Conservation (phyloP, 2,888 invertebrate species). For the Creontiades dilutus region DNA sequence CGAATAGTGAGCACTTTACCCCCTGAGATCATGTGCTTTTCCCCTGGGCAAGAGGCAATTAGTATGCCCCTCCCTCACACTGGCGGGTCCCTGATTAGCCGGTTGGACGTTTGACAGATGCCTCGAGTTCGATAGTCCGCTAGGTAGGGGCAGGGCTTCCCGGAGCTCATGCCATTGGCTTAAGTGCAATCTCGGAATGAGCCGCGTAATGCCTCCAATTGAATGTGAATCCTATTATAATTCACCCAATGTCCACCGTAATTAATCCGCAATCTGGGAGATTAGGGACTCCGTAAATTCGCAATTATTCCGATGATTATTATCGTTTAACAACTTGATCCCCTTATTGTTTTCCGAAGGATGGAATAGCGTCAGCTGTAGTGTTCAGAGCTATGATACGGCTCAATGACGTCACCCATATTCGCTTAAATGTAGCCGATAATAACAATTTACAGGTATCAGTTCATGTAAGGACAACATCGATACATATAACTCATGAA, state of each 20-base stretch:
- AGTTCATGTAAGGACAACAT: neutral
- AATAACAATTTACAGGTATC: neutral
- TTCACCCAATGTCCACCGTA: constrained; percentile 47
- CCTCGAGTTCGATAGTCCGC: constrained; percentile 48
- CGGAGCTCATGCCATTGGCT: constrained; percentile 47
- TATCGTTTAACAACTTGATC: neutral
- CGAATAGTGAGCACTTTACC: neutral
- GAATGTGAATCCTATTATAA: constrained; percentile 57
- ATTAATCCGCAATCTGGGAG: constrained; percentile 39
- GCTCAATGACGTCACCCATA: neutral
- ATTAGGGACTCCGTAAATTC: constrained; percentile 12
- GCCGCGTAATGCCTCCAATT: constrained; percentile 43
- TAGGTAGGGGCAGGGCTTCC: constrained; percentile 15
- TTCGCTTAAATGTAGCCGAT: neutral
- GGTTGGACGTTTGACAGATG: constrained; percentile 68
- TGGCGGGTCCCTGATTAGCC: constrained; percentile 57
- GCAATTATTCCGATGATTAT: constrained; percentile 36
- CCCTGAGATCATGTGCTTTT: constrained; percentile 59
- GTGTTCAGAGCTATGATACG: neutral
- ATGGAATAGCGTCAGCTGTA: neutral
- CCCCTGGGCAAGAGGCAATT: constrained; percentile 56
- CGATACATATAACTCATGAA: too few species aligned
- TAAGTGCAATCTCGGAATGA: constrained; percentile 39
- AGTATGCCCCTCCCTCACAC: neutral
- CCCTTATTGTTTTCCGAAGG: neutral